Base-by-base conservation (phyloP, 37 sponge, comb jelly and placozoan genomes). In the Dysidea cf. avara region DNA sequence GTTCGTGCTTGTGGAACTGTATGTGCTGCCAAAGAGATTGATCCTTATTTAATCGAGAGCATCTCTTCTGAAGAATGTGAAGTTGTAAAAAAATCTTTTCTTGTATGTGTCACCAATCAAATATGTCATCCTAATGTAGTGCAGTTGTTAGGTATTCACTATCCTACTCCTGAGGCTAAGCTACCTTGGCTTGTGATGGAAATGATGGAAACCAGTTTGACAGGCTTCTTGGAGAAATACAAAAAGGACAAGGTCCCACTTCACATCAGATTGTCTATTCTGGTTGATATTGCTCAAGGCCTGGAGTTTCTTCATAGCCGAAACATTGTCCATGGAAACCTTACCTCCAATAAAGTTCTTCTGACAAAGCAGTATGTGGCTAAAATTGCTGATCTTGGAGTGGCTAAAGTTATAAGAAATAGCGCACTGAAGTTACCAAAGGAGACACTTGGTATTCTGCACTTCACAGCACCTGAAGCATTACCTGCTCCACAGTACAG, bases 101-200 rank as follows among this genome's bases (percentile, higher is more conserved):
- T 43, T 9, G n/a, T n/a, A n/a, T 71, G 70, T 64, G 40, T 61
- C 12, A 64, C 69, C 39, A 46, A 53, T 37, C 54, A 22, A 18
- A 22, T 80, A 3, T 54, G 53, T n/a, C 81, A 80, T 30, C 81
- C 81, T 1, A 80, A 80, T 54, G 71, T 80, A 16, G 81, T 80
- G 34, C 81, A 71, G 65, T 28, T 70, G 4, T 11, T 80, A 25
- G 81, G 81, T 16, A 39, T 80, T 14, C 9, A 12, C 46, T 28
- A 37, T 18, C 24, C 50, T n/a, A 25, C 32, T 22, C 72, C 71
- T 22, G 40, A 37, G 0, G 29, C 59, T n/a, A 3, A 33, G 17
- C 12, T 80, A 2, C 81, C 81, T 12, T 70, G 61, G 65, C 16
- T 80, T 32, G 24, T 80, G 18, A n/a, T 80, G 46, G 81, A 80